Conservation (phyloP, 64 coral and sea anemone genomes). For the Platygyra sinensis region DNA sequence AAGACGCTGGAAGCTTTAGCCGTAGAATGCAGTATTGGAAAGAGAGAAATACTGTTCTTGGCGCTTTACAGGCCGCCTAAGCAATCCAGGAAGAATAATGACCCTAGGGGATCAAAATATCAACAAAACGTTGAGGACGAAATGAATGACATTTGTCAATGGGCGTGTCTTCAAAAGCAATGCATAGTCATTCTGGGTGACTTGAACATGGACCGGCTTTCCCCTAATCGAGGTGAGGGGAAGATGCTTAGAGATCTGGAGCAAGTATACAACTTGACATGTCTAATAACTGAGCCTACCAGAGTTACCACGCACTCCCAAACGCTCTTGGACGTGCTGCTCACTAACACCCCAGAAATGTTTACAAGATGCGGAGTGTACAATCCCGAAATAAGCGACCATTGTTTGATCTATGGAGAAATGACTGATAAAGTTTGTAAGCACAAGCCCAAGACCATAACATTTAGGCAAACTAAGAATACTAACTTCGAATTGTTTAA, state of each 20-base stretch:
- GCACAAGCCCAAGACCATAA: constrained; percentile 30
- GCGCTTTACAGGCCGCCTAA: too few relatives aligned
- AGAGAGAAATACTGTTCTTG: too few relatives aligned
- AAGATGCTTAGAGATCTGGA: constrained; percentile 12
- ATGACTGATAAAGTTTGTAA: constrained; percentile 32
- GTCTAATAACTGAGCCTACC: neutral
- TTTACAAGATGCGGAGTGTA: constrained; percentile 27
- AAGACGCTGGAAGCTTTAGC: too few relatives aligned
- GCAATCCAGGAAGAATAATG: too few relatives aligned
- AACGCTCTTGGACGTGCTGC: neutral
- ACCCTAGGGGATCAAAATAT: too few relatives aligned
- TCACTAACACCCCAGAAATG: constrained; percentile 21
- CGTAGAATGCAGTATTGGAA: too few relatives aligned
- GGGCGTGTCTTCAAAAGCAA: constrained; percentile 73
- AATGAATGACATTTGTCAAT: constrained; percentile 58
- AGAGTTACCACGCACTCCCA: neutral
- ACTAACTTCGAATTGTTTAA: constrained; percentile 34
- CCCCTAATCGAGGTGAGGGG: neutral
- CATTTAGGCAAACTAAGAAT: constrained; percentile 39
- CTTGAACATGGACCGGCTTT: constrained; percentile 24
- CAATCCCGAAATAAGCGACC: constrained; percentile 44
- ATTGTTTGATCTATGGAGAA: constrained; percentile 26
- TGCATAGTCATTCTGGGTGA: constrained; percentile 59
- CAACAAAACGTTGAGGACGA: constrained; percentile 48
- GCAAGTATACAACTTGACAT: neutral